These are phyloP conservation scores for Temnothorax longispinosus DNA, from an alignment of 1,140 invertebrate genomes.

Conservation along the genomic window DNA sequence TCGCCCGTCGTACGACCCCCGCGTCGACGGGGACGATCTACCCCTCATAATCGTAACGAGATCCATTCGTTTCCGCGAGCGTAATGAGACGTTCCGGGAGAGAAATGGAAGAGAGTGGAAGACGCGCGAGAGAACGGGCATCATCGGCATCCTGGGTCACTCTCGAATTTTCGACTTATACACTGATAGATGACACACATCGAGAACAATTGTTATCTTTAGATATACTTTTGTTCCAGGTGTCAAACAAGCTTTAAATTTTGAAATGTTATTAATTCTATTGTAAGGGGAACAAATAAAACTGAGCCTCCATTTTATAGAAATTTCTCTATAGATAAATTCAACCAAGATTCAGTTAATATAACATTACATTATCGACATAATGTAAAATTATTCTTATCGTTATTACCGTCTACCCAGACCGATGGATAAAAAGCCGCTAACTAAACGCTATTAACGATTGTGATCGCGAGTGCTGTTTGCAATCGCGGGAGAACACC, in stretches of 20 bases:
- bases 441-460: conserved; percentile 39
- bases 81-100: conserved; percentile 71
- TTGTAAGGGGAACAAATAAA: background rate
- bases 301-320: background rate
- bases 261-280: background rate
- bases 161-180: background rate
- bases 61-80: conserved; percentile 70
- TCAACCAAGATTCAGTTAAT: background rate
- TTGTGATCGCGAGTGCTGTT: conserved; percentile 30
- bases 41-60: conserved; percentile 71
- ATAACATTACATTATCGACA: background rate
- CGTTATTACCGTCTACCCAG: background rate
- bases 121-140: background rate
- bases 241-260: background rate
- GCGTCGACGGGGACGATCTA: conserved; percentile 58
- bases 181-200: background rate
- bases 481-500: conserved; percentile 29
- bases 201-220: background rate
- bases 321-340: background rate
- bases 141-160: background rate
- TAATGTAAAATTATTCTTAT: background rate
- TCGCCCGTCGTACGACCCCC: conserved; percentile 67
- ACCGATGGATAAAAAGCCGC: conserved; percentile 1
- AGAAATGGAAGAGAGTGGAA: conserved; percentile 50
- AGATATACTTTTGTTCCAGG: background rate